Evolutionary conservation across 2,113 vertebrate genomes (phyloP).

Genomic region (Hydrolagus affinis): DNA sequence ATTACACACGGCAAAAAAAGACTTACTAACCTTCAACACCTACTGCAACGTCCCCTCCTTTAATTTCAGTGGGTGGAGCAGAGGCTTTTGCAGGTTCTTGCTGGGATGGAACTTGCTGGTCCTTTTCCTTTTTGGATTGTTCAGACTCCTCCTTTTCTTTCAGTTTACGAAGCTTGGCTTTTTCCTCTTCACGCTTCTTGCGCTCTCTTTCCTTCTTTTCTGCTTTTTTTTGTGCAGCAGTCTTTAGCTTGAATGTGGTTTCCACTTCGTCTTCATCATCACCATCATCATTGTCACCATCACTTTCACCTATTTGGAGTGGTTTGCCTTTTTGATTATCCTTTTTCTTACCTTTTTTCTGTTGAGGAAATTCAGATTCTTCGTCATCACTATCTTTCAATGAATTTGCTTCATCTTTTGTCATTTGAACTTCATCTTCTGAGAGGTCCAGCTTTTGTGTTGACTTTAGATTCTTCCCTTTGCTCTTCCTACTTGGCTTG

Average conservation of each 20-base stretch:
- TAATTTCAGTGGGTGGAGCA: slow-evolving; percentile 50
- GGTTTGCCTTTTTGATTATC: slow-evolving; percentile 55
- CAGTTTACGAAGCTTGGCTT: slow-evolving; percentile 66
- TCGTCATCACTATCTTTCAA: slow-evolving; percentile 60
- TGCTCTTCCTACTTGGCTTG: slow-evolving; percentile 53
- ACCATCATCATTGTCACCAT: slow-evolving; percentile 54
- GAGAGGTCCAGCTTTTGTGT: slow-evolving; percentile 49
- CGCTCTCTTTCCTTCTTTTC: slow-evolving; percentile 92
- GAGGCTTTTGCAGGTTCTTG: slow-evolving; percentile 41
- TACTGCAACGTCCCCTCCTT: slow-evolving; percentile 53
- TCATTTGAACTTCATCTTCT: slow-evolving; percentile 53
- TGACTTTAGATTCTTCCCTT: slow-evolving; percentile 62
- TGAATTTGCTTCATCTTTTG: slow-evolving; percentile 38
- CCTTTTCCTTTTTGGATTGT: slow-evolving; percentile 59
- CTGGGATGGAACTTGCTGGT: slow-evolving; percentile 41
- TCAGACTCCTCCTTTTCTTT: slow-evolving; percentile 76
- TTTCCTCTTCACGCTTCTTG: slow-evolving; percentile 85
- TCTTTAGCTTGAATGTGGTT: slow-evolving; percentile 80
- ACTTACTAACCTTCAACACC: slow-evolving; percentile 60
- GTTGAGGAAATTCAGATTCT: slow-evolving; percentile 55
- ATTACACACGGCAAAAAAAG: too few relatives aligned
- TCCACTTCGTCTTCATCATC: slow-evolving; percentile 60
- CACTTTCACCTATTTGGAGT: slow-evolving; percentile 42
- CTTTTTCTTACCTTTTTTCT: slow-evolving; percentile 65
- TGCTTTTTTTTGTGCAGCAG: slow-evolving; percentile 91